Conservation (phyloP, 2,113 vertebrate genomes). For the Irena cyanogastra region DNA sequence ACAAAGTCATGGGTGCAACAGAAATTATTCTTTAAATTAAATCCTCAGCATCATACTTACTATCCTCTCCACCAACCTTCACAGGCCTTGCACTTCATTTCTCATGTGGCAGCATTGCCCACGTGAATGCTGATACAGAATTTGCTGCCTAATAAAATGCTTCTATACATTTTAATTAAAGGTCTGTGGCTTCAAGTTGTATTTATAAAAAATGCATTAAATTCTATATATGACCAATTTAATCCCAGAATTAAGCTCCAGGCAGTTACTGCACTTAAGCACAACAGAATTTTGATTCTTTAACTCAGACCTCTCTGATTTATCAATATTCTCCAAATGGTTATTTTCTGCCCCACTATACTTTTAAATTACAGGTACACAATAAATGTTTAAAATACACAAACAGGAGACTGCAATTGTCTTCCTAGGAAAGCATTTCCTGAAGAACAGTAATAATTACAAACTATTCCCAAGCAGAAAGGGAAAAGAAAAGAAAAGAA, state of each 20-base stretch:
- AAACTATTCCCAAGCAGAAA: not conserved
- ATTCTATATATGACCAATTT: not conserved
- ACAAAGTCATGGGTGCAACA: conserved; percentile 2
- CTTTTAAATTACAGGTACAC: not conserved
- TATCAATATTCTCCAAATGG: not conserved
- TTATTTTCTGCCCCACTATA: not conserved
- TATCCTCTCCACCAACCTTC: not conserved
- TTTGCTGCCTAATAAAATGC: not conserved
- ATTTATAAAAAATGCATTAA: not conserved
- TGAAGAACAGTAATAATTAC: not conserved
- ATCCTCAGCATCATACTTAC: not conserved
- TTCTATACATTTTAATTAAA: not conserved
- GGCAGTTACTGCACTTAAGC: not conserved
- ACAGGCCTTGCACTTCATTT: not conserved
- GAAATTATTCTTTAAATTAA: not conserved
- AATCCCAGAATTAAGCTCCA: not conserved
- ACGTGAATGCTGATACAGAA: not conserved
- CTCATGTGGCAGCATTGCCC: not conserved
- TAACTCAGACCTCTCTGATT: not conserved
- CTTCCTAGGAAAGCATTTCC: not conserved
- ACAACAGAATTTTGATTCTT: not conserved
- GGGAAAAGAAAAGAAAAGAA: not conserved
- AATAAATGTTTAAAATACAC: not conserved
- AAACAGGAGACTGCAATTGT: not conserved
- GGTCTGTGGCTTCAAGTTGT: not conserved